phyloP scores from a whole-genome alignment of 2,113 vertebrate species.

The Cynoglossus semilaevis region DNA sequence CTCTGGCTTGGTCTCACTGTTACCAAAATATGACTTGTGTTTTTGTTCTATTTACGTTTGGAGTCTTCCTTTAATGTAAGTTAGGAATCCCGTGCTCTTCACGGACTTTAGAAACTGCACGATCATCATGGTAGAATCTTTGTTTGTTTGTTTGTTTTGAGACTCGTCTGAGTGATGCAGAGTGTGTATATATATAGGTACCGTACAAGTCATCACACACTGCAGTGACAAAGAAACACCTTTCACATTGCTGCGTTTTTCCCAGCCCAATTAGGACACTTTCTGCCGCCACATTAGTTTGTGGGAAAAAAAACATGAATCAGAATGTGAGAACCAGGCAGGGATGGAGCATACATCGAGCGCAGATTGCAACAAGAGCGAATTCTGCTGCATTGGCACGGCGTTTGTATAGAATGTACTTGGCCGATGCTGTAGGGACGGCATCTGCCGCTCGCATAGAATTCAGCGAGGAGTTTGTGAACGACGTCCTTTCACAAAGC shows the following conservation, averaged over 20 bases:
- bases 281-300: not conserved
- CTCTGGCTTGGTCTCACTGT: too few species aligned
- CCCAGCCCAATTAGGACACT: slow-evolving; percentile 3
- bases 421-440: slow-evolving; percentile 28
- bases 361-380: not conserved
- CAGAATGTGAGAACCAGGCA: not conserved
- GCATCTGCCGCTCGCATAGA: slow-evolving; percentile 63
- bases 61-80: too few species aligned
- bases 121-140: too few species aligned
- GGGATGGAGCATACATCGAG: slow-evolving; percentile 7
- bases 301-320: slow-evolving; percentile 1
- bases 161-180: not conserved
- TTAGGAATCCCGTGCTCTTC: too few species aligned
- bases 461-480: slow-evolving; percentile 51
- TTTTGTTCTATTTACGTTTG: too few species aligned
- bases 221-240: slow-evolving; percentile 10
- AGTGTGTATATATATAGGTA: slow-evolving; percentile 8
- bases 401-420: slow-evolving; percentile 30
- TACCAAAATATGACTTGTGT: too few species aligned
- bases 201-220: slow-evolving; percentile 1
- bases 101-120: too few species aligned
- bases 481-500: slow-evolving; percentile 53
- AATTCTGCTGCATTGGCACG: slow-evolving; percentile 28
- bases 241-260: not conserved
- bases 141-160: too few species aligned